These are phyloP conservation scores for Coturnix japonica DNA, from an alignment of 2,113 vertebrate genomes.

Conservation along the genomic window DNA sequence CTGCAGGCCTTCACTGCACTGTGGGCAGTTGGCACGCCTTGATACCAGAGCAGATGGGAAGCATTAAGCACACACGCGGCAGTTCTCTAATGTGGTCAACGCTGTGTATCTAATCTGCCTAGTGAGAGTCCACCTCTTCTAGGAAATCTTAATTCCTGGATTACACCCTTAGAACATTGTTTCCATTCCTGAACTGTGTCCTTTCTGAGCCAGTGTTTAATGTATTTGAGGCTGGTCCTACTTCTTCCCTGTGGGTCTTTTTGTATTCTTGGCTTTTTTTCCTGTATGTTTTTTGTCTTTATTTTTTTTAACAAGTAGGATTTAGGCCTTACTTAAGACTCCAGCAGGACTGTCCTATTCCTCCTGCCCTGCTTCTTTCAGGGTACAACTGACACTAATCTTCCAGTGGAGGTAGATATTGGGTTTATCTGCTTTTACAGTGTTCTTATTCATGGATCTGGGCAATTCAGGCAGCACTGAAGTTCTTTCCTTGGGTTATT, in stretches of 20 bases:
- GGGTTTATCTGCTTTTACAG: no score
- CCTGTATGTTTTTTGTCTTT: background rate
- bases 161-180: background rate
- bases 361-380: no score
- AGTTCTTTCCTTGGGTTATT: no score
- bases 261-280: background rate
- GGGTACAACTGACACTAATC: no score
- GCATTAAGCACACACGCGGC: background rate
- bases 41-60: background rate
- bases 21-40: accelerated
- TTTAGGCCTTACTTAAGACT: background rate
- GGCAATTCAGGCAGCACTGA: no score
- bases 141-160: background rate
- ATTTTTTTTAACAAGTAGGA: background rate
- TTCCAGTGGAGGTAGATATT: no score
- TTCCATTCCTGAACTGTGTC: background rate
- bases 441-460: no score
- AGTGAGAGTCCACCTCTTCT: background rate
- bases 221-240: background rate
- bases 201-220: background rate
- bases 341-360: no score
- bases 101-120: background rate
- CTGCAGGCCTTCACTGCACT: no score
- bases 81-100: accelerated
- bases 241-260: background rate